Evolutionary conservation across 2,113 vertebrate genomes (phyloP).

Genomic region (Arothron firmamentum): DNA sequence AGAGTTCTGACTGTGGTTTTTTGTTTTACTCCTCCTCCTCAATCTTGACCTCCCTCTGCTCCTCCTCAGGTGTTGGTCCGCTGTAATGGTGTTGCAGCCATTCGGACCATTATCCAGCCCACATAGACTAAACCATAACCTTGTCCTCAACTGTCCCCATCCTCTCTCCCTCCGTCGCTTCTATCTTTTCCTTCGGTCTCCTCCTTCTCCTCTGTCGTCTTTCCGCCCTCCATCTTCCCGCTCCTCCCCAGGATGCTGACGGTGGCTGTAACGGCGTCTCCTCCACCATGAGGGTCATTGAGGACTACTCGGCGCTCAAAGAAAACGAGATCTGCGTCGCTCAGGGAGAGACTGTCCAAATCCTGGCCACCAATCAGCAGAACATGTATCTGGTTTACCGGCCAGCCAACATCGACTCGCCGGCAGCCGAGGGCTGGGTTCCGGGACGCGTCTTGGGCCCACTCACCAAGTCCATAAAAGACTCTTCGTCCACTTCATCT

Average conservation of each 20-base stretch:
- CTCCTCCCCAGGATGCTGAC: constrained; percentile 64
- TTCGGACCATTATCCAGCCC: constrained; percentile 24
- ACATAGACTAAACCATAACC: constrained; percentile 27
- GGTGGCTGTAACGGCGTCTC: constrained; percentile 87
- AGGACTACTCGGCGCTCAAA: constrained; percentile 96
- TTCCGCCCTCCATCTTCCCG: not conserved
- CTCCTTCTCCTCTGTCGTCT: not conserved
- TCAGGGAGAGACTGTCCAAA: constrained; percentile 92
- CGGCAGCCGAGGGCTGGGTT: constrained; percentile 96
- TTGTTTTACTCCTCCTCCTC: constrained; percentile 14
- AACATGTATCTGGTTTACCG: constrained; percentile 98
- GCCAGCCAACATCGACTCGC: constrained; percentile 86
- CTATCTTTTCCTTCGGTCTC: not conserved
- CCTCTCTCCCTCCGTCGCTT: constrained; percentile 4
- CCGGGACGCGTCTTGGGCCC: constrained; percentile 88
- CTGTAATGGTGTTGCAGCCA: constrained; percentile 10
- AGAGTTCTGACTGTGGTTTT: not conserved
- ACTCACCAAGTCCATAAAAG: constrained; percentile 81
- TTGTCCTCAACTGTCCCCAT: constrained; percentile 30
- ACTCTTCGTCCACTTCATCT: constrained; percentile 74
- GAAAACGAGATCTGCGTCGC: constrained; percentile 96
- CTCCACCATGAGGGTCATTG: constrained; percentile 87
- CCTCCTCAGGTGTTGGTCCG: constrained; percentile 17
- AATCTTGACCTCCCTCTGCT: constrained; percentile 12
- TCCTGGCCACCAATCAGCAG: constrained; percentile 96